phyloP scores from a whole-genome alignment of 2,797 vertebrate genomes.

The Chanos chanos region DNA sequence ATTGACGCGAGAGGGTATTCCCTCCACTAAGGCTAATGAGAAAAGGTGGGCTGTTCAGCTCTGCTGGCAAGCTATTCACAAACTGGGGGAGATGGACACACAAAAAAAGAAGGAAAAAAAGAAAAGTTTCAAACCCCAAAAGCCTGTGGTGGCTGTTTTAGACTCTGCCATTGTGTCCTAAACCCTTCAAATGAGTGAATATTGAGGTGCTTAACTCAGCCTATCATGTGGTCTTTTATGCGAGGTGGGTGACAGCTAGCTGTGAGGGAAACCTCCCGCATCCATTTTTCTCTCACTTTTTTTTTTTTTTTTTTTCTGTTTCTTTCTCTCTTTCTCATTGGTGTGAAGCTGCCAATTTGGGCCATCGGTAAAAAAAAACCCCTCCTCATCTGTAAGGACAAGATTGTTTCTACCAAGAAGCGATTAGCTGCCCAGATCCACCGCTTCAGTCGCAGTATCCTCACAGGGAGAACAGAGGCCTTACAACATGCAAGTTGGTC shows the following conservation, averaged over 20 bases:
- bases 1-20: conserved; percentile 49
- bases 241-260: conserved; percentile 68
- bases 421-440: conserved; percentile 53
- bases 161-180: conserved; percentile 47
- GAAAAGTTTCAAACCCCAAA: conserved; percentile 49
- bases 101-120: conserved; percentile 43
- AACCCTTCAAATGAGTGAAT: conserved; percentile 63
- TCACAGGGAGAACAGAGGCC: no score
- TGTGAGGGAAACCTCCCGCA: conserved; percentile 67
- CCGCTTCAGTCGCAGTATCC: no score
- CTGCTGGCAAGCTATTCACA: conserved; percentile 53
- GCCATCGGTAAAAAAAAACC: conserved; percentile 57
- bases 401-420: conserved; percentile 56
- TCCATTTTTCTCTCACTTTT: conserved; percentile 46
- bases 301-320: conserved; percentile 38
- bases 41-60: conserved; percentile 57
- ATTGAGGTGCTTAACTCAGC: conserved; percentile 70
- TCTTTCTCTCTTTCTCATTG: conserved; percentile 45
- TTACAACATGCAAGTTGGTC: no score
- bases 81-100: conserved; percentile 44
- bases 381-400: conserved; percentile 66
- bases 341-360: conserved; percentile 66
- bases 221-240: conserved; percentile 60
- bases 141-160: conserved; percentile 51
- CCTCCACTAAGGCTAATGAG: conserved; percentile 56